phyloP scores from a whole-genome alignment of 2,888 invertebrate genomes.

The Lasioglossum calceatum region DNA sequence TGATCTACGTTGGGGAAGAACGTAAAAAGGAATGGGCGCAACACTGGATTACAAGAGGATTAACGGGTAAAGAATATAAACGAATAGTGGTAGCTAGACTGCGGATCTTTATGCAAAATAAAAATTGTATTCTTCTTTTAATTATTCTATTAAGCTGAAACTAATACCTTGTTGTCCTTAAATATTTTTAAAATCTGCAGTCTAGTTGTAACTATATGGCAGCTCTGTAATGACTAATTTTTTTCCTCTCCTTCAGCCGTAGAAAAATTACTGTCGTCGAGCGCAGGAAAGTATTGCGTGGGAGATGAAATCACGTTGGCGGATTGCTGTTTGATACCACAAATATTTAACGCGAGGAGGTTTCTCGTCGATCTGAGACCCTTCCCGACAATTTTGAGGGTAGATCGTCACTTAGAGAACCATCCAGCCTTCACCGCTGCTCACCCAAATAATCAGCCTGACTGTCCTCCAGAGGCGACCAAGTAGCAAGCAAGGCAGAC shows the following conservation, averaged over 20 bases:
- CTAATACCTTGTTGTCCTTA: too few relatives aligned
- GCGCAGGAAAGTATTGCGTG: conserved; percentile 96
- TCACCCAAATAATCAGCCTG: conserved; percentile 96
- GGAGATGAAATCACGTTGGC: conserved; percentile 97
- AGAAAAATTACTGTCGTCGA: conserved; percentile 93
- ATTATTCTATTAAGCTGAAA: too few relatives aligned
- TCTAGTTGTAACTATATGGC: too few relatives aligned
- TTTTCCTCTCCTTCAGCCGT: conserved; percentile 87
- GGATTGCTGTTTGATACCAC: conserved; percentile 97
- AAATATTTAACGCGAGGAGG: conserved; percentile 97
- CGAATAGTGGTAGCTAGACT: not conserved
- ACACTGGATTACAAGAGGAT: conserved; percentile 96
- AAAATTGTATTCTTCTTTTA: too few relatives aligned
- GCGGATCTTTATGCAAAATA: too few relatives aligned
- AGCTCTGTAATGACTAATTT: not conserved
- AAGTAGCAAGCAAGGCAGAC: conserved; percentile 87
- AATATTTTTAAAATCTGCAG: too few relatives aligned
- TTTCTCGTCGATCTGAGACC: conserved; percentile 96
- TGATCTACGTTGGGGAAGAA: conserved; percentile 94
- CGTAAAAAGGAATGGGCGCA: conserved; percentile 97
- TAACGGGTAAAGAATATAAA: conserved; percentile 85
- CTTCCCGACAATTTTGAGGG: conserved; percentile 95
- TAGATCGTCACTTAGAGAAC: conserved; percentile 93
- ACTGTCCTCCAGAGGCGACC: conserved; percentile 95
- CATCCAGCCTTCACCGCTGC: conserved; percentile 96